Base-by-base conservation (phyloP, 2,113 vertebrate genomes). In the Malurus elegans region DNA sequence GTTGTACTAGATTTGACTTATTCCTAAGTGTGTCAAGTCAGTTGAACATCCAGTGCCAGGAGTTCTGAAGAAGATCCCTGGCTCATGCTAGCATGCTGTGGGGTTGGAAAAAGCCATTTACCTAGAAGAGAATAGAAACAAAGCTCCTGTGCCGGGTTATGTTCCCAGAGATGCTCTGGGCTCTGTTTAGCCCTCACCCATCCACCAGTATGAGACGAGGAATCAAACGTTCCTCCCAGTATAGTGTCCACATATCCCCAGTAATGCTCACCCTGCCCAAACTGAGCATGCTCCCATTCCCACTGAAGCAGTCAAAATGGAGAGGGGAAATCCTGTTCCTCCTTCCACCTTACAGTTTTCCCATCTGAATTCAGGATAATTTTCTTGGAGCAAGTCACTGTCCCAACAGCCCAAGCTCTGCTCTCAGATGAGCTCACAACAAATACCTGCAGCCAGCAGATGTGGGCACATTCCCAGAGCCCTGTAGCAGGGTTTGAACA, bases 241-340 rank as follows among this genome's bases (percentile, higher is more conserved):
- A 25, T n/a, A 47, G 21, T 4, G 17, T 58, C 10, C 20, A 12
- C 24, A 10, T 0, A 1, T 38, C 15, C 34, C 29, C 17, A n/a
- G 4, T 20, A 19, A 34, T 12, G 29, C 62, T 80, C 54, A 19
- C 64, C 64, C 21, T 70, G 31, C 47, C 40, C 47, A 57, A 76
- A 6, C 45, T 47, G 16, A 36, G 29, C 28, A 10, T 7, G 44
- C 38, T 73, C 34, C 8, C 26, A 25, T 24, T 45, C 74, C 21
- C 73, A 48, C 0, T 8, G 31, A 32, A 51, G 45, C 40, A 50
- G 21, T 29, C 0, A 2, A 69, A 80, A 64, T 0, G 0, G 15
- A 57, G 48, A 66, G 6, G 18, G 45, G 23, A 62, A 72, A 13
- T 29, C 1, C 47, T 3, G 1, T 58, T 42, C 14, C 18, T 47